Conservation (phyloP, 92 coral and sea anemone species). For the Bergia sp. region DNA sequence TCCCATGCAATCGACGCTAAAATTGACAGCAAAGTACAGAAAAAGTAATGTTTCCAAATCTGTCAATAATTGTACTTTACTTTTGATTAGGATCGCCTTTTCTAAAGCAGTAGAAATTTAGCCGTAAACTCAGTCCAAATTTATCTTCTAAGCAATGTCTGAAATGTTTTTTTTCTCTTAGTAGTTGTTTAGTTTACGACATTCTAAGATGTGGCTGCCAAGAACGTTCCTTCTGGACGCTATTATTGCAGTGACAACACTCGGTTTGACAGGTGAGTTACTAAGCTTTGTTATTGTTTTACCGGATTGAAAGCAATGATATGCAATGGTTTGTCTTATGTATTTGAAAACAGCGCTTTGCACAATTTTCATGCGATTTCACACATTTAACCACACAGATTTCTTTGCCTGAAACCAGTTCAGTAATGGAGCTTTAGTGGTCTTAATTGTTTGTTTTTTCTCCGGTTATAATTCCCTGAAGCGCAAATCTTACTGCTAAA, state of each 20-base stretch:
- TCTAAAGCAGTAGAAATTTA: neutral
- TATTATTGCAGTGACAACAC: neutral
- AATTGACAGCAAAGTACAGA: neutral
- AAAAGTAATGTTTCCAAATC: neutral
- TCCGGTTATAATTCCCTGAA: neutral
- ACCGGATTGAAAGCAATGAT: neutral
- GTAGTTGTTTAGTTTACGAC: neutral
- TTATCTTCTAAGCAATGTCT: neutral
- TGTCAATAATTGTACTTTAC: neutral
- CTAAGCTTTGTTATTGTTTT: neutral
- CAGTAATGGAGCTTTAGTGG: neutral
- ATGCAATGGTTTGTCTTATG: neutral
- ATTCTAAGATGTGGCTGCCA: neutral
- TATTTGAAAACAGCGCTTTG: neutral
- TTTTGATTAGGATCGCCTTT: neutral
- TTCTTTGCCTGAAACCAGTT: neutral
- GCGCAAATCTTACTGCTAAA: neutral
- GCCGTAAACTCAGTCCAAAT: neutral
- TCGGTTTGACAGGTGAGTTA: constrained; percentile 8
- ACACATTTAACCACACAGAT: neutral
- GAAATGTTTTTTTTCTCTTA: neutral
- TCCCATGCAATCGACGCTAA: neutral
- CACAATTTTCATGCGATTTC: neutral
- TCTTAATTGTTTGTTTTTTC: neutral
- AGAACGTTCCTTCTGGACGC: neutral